These are phyloP conservation scores for Galaxea fascicularis DNA, from an alignment of 92 coral and sea anemone genomes.

Conservation along the genomic window DNA sequence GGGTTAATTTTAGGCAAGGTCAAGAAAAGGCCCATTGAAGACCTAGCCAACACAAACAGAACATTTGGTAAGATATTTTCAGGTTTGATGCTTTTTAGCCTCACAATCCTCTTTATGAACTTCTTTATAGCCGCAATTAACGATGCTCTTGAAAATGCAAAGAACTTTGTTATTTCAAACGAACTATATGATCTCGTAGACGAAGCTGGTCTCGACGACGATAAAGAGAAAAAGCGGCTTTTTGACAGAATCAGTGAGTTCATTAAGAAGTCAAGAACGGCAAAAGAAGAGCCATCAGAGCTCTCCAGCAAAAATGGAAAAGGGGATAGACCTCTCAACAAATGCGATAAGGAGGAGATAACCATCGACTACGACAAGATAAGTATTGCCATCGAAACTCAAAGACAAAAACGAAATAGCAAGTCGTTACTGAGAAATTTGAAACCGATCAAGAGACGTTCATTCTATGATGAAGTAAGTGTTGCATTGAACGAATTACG, in stretches of 20 bases:
- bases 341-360: not conserved
- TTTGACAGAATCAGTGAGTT: not conserved
- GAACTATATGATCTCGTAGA: constrained; percentile 8
- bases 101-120: constrained; percentile 51
- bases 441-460: too few relatives aligned
- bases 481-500: not conserved
- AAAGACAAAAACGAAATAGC: not conserved
- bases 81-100: constrained; percentile 30
- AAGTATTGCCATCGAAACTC: not conserved
- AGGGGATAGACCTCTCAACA: not conserved
- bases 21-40: constrained; percentile 10
- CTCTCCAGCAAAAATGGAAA: not conserved
- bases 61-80: constrained; percentile 1
- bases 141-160: constrained; percentile 27
- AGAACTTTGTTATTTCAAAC: not conserved
- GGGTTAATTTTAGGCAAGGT: constrained; percentile 36
- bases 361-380: not conserved
- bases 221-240: not conserved
- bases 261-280: not conserved
- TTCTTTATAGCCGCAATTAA: constrained; percentile 68
- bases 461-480: not conserved
- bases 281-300: not conserved
- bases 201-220: not conserved
- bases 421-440: not conserved
- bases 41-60: not conserved